Conservation (phyloP, 2,113 vertebrate species). For the Spea multiplicata region DNA sequence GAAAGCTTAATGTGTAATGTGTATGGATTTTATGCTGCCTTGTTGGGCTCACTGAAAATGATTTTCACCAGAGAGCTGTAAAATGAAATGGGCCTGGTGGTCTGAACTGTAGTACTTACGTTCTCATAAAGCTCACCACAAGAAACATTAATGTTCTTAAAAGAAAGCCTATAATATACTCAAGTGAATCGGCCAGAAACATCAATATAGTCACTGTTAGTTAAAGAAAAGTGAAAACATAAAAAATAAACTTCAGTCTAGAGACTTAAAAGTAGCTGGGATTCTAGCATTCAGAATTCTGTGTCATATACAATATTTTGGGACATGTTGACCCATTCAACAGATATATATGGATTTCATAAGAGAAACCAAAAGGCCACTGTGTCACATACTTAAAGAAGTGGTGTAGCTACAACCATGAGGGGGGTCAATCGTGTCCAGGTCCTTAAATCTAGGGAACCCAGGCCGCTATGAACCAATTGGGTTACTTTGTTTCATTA, state of each 20-base stretch:
- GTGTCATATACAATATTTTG: too few relatives aligned
- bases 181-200: constrained; percentile 9
- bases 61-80: constrained; percentile 64
- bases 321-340: too few relatives aligned
- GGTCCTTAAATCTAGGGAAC: too few relatives aligned
- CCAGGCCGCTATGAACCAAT: too few relatives aligned
- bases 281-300: not conserved
- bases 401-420: too few relatives aligned
- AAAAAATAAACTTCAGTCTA: not conserved
- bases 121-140: constrained; percentile 55
- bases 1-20: constrained; percentile 60
- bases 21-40: constrained; percentile 62
- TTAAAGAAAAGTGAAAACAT: constrained; percentile 37
- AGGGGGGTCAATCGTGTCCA: too few relatives aligned
- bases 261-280: not conserved
- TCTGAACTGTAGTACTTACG: constrained; percentile 57
- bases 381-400: too few relatives aligned
- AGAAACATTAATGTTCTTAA: constrained; percentile 50
- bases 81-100: constrained; percentile 58
- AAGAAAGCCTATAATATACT: constrained; percentile 41
- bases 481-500: too few relatives aligned
- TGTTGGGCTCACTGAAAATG: constrained; percentile 61
- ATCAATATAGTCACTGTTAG: constrained; percentile 44
- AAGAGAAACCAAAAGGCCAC: too few relatives aligned
- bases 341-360: too few relatives aligned